Percentiles rank a stretch among this genome's conserved stretches.
phyloP scores from a whole-genome alignment of 2,113 vertebrate genomes.

The Corvus hawaiiensis region DNA sequence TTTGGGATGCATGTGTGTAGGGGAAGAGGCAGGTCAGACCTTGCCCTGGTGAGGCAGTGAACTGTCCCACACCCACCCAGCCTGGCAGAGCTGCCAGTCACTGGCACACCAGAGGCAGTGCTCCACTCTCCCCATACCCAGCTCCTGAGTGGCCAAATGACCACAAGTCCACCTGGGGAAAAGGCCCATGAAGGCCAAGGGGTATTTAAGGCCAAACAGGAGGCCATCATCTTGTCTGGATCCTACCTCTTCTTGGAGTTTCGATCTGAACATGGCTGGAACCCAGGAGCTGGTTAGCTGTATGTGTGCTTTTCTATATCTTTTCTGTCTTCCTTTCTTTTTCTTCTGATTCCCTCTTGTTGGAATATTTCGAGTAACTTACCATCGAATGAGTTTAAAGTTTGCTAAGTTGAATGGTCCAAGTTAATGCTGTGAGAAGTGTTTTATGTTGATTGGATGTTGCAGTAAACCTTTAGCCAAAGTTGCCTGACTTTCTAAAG shows the following conservation, averaged over 20 bases:
- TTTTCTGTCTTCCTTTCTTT: neutral
- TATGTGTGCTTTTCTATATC: neutral
- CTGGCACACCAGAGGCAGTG: neutral
- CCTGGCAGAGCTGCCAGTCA: neutral
- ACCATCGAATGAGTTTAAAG: accelerated
- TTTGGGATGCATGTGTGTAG: no score
- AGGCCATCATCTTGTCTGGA: neutral
- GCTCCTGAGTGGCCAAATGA: neutral
- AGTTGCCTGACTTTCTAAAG: neutral
- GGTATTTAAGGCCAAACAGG: neutral
- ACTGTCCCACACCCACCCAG: neutral
- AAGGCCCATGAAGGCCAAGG: neutral
- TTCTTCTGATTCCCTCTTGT: neutral
- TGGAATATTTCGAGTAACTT: neutral
- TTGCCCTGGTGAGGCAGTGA: neutral
- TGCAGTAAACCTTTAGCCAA: neutral
- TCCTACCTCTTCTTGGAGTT: neutral
- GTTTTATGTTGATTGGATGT: neutral
- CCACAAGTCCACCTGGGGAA: neutral
- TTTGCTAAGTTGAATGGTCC: neutral
- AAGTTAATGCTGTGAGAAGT: neutral
- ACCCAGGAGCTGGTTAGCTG: neutral
- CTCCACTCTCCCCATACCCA: neutral
- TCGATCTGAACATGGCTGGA: neutral
- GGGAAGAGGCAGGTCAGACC: neutral